phyloP scores from a whole-genome alignment of 2,113 vertebrate species.

The Pyrgilauda ruficollis region DNA sequence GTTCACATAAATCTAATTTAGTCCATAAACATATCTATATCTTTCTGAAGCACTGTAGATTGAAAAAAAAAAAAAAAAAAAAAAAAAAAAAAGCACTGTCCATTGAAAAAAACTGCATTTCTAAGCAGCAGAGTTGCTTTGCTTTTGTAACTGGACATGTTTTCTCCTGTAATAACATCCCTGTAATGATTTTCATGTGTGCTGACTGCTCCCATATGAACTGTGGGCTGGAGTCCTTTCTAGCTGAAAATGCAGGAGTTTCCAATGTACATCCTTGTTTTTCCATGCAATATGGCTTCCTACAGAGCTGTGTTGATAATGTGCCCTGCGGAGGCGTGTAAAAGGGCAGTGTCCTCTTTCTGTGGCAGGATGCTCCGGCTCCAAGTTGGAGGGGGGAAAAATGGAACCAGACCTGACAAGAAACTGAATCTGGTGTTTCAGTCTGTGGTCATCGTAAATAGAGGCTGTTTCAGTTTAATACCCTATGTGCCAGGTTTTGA shows the following conservation, averaged over 20 bases:
- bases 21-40: neutral
- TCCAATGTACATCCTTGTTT: neutral
- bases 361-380: neutral
- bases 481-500: neutral
- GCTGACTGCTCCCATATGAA: neutral
- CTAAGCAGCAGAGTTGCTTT: neutral
- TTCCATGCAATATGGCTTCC: neutral
- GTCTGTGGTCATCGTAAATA: neutral
- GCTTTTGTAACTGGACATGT: neutral
- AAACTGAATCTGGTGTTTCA: neutral
- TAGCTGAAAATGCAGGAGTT: neutral
- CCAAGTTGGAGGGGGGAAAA: neutral
- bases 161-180: neutral
- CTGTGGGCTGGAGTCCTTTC: neutral
- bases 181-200: neutral
- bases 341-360: neutral
- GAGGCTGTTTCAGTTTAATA: neutral
- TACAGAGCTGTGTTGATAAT: neutral
- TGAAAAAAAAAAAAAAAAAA: neutral
- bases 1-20: neutral
- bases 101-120: neutral
- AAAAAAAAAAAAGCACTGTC: neutral
- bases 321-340: accelerated
- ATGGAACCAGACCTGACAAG: neutral
- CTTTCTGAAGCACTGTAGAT: neutral